Conservation (phyloP, 2,113 vertebrate genomes). For the Tetrao urogallus region DNA sequence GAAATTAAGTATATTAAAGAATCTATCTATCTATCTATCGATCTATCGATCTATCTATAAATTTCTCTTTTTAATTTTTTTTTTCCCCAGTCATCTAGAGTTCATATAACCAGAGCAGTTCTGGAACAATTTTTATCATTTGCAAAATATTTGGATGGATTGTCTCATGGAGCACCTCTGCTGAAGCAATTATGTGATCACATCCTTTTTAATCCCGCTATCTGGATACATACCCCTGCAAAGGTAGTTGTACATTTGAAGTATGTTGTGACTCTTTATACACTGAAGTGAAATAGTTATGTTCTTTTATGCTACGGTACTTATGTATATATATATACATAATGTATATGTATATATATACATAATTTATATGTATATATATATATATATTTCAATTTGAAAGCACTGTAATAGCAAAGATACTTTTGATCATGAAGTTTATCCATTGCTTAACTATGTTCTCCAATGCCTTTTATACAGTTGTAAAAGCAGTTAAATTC, state of each 20-base stretch:
- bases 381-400: not conserved
- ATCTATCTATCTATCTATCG: not conserved
- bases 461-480: not conserved
- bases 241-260: slow-evolving; percentile 82
- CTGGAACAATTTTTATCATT: slow-evolving; percentile 98
- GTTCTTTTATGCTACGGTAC: not conserved
- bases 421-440: not conserved
- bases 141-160: slow-evolving; percentile 97
- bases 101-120: slow-evolving; percentile 96
- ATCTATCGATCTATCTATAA: no score
- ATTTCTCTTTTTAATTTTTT: slow-evolving; percentile 3
- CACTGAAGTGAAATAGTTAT: not conserved
- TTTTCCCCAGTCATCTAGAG: slow-evolving; percentile 87
- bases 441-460: not conserved
- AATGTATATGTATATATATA: not conserved
- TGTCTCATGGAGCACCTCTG: slow-evolving; percentile 95
- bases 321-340: not conserved
- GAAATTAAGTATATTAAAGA: not conserved
- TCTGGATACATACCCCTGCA: slow-evolving; percentile 99
- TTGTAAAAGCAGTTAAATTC: not conserved
- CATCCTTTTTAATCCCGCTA: slow-evolving; percentile 97
- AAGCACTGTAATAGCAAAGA: not conserved
- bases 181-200: slow-evolving; percentile 99
- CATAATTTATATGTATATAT: not conserved
- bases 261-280: not conserved